These are phyloP conservation scores for Caenorhabditis sp. DNA, from an alignment of 2,888 invertebrate genomes.

Conservation along the genomic window DNA sequence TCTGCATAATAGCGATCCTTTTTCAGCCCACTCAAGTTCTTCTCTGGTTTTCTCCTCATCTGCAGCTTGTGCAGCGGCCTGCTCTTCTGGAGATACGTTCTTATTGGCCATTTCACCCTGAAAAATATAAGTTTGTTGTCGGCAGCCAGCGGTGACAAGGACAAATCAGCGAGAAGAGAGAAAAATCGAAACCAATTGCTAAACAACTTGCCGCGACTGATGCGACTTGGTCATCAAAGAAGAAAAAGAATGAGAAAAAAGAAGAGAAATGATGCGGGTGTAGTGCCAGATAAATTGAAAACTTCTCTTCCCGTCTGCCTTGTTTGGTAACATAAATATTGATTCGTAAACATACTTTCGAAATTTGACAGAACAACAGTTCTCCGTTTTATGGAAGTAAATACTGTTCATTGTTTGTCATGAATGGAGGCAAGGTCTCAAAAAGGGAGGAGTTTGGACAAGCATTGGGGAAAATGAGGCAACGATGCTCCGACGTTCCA, in stretches of 20 bases:
- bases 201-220: conserved; percentile 40
- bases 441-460: conserved; percentile 19
- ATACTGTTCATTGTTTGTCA: conserved; percentile 12
- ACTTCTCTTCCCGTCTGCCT: conserved; percentile 21
- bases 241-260: conserved; percentile 12
- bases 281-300: conserved; percentile 42
- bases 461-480: background rate
- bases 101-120: conserved; percentile 54
- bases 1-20: conserved; percentile 63
- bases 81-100: conserved; percentile 52
- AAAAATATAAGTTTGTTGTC: conserved; percentile 1
- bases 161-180: conserved; percentile 5
- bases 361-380: conserved; percentile 20
- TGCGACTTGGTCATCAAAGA: conserved; percentile 29
- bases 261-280: conserved; percentile 35
- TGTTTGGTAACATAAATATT: conserved; percentile 37
- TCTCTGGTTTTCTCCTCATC: conserved; percentile 63
- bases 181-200: conserved; percentile 35
- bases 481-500: conserved; percentile 38
- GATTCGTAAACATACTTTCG: conserved; percentile 17
- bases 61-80: conserved; percentile 58
- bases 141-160: conserved; percentile 10
- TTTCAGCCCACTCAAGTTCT: conserved; percentile 70
- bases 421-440: conserved; percentile 1
- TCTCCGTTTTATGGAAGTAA: conserved; percentile 19